phyloP scores from a whole-genome alignment of 1,140 invertebrate species.

The Sitophilus oryzae region DNA sequence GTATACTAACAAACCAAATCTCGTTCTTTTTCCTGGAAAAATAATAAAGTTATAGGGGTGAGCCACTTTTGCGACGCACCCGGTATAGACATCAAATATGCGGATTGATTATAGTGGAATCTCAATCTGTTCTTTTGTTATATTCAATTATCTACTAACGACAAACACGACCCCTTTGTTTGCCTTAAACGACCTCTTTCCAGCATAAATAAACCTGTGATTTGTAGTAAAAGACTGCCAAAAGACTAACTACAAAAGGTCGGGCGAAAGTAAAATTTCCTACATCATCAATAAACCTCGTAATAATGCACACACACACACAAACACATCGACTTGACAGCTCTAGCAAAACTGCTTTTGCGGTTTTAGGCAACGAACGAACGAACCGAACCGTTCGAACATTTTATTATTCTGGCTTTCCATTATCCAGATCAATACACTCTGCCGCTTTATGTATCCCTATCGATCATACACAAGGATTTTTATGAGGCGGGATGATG shows the following conservation, averaged over 20 bases:
- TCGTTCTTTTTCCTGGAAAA: no score
- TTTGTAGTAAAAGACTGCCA: neutral
- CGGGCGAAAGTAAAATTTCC: neutral
- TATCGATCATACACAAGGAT: conserved; percentile 2
- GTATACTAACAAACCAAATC: no score
- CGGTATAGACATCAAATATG: no score
- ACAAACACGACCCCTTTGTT: no score
- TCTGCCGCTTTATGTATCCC: conserved; percentile 1
- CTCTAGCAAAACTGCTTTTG: conserved; percentile 1
- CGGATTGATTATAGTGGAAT: no score
- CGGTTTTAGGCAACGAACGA: neutral
- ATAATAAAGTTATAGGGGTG: no score
- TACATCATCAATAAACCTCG: neutral
- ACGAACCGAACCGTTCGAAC: no score
- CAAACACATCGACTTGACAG: neutral
- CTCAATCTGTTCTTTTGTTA: no score
- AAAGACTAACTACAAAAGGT: neutral
- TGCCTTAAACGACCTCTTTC: neutral
- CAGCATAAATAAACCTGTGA: neutral
- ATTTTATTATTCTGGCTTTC: conserved; percentile 2
- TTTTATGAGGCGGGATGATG: conserved; percentile 1
- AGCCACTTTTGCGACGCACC: no score
- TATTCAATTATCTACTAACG: no score
- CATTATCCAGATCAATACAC: conserved; percentile 6
- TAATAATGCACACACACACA: neutral